These are phyloP conservation scores for Mesembrinibis cayennensis DNA, from an alignment of 2,113 vertebrate genomes.

Conservation along the genomic window DNA sequence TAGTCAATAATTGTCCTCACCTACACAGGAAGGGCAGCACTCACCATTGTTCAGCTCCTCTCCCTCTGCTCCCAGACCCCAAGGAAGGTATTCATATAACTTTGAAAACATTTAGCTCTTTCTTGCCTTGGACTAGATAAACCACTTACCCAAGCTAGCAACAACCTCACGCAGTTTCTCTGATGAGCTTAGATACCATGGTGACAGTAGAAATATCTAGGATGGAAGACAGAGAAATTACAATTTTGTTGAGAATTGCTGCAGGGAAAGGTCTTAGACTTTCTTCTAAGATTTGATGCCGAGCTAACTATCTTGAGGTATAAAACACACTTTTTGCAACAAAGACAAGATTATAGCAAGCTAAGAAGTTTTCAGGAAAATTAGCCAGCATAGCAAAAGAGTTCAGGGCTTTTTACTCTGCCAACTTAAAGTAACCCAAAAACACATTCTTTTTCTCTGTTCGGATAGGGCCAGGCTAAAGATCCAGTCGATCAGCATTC, in stretches of 20 bases:
- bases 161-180: neutral
- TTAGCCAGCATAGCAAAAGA: neutral
- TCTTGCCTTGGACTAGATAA: neutral
- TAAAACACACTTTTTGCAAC: neutral
- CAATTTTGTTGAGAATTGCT: neutral
- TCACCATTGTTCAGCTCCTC: neutral
- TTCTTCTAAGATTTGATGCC: neutral
- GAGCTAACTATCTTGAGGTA: neutral
- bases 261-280: neutral
- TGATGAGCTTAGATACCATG: constrained; percentile 4
- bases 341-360: neutral
- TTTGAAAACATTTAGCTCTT: neutral
- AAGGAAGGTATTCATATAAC: neutral
- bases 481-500: neutral
- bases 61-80: neutral
- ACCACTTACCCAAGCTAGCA: neutral
- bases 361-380: neutral
- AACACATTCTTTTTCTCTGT: neutral
- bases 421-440: neutral
- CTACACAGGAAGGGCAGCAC: neutral
- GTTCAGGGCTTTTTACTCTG: neutral
- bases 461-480: neutral
- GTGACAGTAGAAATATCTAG: constrained; percentile 19
- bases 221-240: constrained; percentile 14
- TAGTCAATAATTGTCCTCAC: neutral